Base-by-base conservation (phyloP, 2,888 invertebrate genomes). In the Gerris lacustris region DNA sequence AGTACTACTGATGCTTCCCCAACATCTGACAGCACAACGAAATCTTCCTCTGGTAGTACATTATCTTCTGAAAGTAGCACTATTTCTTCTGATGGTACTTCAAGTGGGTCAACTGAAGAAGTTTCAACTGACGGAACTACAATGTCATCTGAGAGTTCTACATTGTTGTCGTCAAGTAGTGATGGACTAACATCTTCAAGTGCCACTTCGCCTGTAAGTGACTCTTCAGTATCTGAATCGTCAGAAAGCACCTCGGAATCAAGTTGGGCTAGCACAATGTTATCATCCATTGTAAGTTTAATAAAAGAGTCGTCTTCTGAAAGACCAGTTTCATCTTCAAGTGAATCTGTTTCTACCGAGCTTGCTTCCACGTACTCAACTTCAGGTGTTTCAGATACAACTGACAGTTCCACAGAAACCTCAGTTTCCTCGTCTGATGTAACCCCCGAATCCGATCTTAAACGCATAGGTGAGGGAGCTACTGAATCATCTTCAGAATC, bases 1-100 rank as follows among this genome's bases (percentile, higher is more conserved):
- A 67, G 71, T 17, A 70, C 67, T 64, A 68, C 70, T 44, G 68
- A 45, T 47, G 72, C 73, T 15, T 15, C 68, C 17, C 18, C 44
- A 18, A 11, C 69, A 66, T 68, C 67, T 64, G 70, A 69, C 15
- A 63, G n/a, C 55, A 62, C 68, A 44, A 47, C 71, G 0, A 66
- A 45, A 18, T 67, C 70, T 18, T 67, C 70, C 18, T n/a, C 66
- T 45, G 43, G 44, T 18, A 45, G 15, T 70, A n/a, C 43, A 44
- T 64, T 70, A 6, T 62, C 72, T 18, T 15, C 31, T 31, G 31
- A 31, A 31, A 31, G 31, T 31, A 31, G 4, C 31, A 31, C 31
- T 62, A 31, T 43, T 55, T 67, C 7, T n/a, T 6, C 70, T 44
- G 15, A 31, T 44, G 63, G 18, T 11, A 43, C 67, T 67, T 55